Evolutionary conservation across 2,888 invertebrate genomes (phyloP).

Genomic region (Chrysomela aeneicollis): DNA sequence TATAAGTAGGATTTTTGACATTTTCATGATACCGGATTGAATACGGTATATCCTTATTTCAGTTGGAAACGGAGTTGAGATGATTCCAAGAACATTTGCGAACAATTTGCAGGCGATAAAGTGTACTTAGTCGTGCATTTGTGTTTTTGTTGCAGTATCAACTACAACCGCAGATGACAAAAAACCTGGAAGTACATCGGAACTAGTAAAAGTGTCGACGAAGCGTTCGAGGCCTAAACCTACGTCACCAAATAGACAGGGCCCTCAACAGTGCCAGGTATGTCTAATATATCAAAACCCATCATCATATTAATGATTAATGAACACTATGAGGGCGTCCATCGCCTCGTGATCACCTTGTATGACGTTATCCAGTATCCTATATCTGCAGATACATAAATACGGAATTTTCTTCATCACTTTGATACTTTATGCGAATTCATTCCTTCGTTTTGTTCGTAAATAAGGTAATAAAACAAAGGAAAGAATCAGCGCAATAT

Average conservation of each 20-base stretch:
- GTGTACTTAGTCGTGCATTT: too few relatives aligned
- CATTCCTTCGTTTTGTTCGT: background rate
- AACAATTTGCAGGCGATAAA: too few relatives aligned
- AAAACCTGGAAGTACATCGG: constrained; percentile 58
- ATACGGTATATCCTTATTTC: too few relatives aligned
- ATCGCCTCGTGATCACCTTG: too few relatives aligned
- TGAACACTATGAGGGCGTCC: too few relatives aligned
- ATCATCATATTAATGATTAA: too few relatives aligned
- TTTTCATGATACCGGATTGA: too few relatives aligned
- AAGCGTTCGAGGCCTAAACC: constrained; percentile 84
- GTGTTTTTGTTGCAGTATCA: constrained; percentile 57
- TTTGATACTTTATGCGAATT: background rate
- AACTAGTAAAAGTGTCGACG: constrained; percentile 67
- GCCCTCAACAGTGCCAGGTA: constrained; percentile 93
- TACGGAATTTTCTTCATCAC: background rate
- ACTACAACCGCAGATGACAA: constrained; percentile 63
- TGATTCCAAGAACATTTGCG: too few relatives aligned
- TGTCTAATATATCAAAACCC: constrained; percentile 42
- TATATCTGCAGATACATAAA: background rate
- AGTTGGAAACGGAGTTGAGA: too few relatives aligned
- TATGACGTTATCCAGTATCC: too few relatives aligned
- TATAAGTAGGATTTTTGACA: too few relatives aligned
- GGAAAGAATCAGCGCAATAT: background rate
- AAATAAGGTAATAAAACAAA: constrained; percentile 4
- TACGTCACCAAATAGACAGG: constrained; percentile 88